These are phyloP conservation scores for Scaptomyza montana DNA, from an alignment of 1,140 invertebrate genomes.

Conservation along the genomic window DNA sequence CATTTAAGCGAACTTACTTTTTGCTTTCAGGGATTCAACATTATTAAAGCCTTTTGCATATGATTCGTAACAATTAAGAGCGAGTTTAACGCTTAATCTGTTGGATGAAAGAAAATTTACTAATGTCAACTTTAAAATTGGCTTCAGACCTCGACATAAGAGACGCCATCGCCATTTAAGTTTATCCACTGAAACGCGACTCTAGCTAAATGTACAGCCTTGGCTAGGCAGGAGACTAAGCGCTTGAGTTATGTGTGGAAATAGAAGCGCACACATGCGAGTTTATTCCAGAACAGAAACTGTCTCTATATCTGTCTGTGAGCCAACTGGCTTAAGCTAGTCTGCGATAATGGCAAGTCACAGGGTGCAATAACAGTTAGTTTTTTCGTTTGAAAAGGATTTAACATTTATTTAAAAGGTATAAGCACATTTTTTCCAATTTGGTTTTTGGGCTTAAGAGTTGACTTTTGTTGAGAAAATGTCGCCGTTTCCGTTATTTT, in stretches of 20 bases:
- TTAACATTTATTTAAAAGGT: slow-evolving; percentile 56
- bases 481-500: slow-evolving; percentile 57
- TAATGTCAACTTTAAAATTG: slow-evolving; percentile 57
- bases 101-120: slow-evolving; percentile 28
- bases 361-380: too few species aligned
- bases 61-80: slow-evolving; percentile 19
- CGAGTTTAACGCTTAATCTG: slow-evolving; percentile 33
- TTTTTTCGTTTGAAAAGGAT: slow-evolving; percentile 2
- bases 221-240: slow-evolving; percentile 45
- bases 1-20: too few species aligned
- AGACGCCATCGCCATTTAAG: slow-evolving; percentile 21
- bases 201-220: slow-evolving; percentile 53
- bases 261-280: slow-evolving; percentile 18
- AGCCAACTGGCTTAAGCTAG: slow-evolving; percentile 45
- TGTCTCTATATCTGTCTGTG: slow-evolving; percentile 26
- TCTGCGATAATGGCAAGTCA: slow-evolving; percentile 7
- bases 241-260: slow-evolving; percentile 55
- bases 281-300: slow-evolving; percentile 25
- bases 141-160: slow-evolving; percentile 22
- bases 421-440: slow-evolving; percentile 50
- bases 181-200: slow-evolving; percentile 54
- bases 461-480: slow-evolving; percentile 48
- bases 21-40: background rate
- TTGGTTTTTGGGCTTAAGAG: slow-evolving; percentile 18
- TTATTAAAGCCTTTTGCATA: slow-evolving; percentile 8